Evolutionary conservation across 2,888 invertebrate species (phyloP).

Genomic region (Sclerodermus sp.): DNA sequence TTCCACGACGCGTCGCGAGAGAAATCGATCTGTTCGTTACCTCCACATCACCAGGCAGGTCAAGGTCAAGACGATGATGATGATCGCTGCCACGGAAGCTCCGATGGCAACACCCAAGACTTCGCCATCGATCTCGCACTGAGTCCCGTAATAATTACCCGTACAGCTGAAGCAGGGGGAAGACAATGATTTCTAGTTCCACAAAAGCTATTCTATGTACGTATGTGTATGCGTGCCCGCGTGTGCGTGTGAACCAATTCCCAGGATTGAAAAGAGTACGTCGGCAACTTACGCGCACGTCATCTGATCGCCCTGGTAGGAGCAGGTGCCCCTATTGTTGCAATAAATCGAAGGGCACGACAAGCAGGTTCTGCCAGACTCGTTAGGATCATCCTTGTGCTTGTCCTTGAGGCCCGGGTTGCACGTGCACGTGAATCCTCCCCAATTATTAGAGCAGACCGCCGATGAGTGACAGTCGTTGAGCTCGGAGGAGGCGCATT

Average conservation of each 20-base stretch:
- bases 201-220: too few species aligned
- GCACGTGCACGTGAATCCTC: slow-evolving; percentile 79
- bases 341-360: slow-evolving; percentile 79
- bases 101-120: slow-evolving; percentile 89
- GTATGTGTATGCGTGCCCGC: too few species aligned
- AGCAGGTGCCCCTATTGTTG: slow-evolving; percentile 83
- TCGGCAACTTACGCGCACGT: slow-evolving; percentile 68
- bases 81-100: slow-evolving; percentile 83
- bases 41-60: slow-evolving; percentile 91
- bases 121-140: slow-evolving; percentile 90
- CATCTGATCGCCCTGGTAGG: slow-evolving; percentile 74
- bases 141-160: slow-evolving; percentile 85
- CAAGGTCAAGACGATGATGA: slow-evolving; percentile 84
- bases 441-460: slow-evolving; percentile 80
- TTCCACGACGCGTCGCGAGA: too few species aligned
- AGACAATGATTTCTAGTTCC: too few species aligned
- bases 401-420: slow-evolving; percentile 76
- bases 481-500: slow-evolving; percentile 77
- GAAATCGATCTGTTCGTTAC: too few species aligned
- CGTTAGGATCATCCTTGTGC: slow-evolving; percentile 67
- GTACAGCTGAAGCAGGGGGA: too few species aligned
- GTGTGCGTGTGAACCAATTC: too few species aligned
- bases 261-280: too few species aligned
- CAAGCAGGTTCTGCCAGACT: slow-evolving; percentile 76
- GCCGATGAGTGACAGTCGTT: slow-evolving; percentile 85